phyloP scores from a whole-genome alignment of 2,797 vertebrate species.

The Nothura maculosa region DNA sequence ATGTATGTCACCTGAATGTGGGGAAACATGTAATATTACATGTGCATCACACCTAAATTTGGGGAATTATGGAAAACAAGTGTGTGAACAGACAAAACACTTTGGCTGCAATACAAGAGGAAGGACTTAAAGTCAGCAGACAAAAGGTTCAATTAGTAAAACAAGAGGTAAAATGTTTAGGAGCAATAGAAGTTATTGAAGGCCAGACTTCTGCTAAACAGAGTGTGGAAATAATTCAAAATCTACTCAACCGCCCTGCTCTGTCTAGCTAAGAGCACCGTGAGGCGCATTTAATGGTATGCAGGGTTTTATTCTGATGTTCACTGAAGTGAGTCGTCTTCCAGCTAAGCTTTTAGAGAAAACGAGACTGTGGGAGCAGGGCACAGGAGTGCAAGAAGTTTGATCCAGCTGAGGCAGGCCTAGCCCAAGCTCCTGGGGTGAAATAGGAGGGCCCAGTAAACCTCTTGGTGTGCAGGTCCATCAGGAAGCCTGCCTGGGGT shows the following conservation, averaged over 20 bases:
- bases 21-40: neutral
- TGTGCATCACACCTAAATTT: neutral
- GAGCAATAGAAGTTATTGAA: neutral
- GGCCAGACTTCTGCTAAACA: conserved; percentile 43
- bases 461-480: neutral
- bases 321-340: conserved; percentile 63
- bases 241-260: conserved; percentile 5
- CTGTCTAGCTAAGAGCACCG: neutral
- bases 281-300: conserved; percentile 36
- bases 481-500: neutral
- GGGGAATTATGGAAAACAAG: neutral
- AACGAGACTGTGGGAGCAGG: neutral
- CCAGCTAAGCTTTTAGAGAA: conserved; percentile 54
- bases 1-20: neutral
- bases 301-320: conserved; percentile 62
- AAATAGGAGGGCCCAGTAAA: neutral
- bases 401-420: neutral
- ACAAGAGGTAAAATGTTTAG: conserved; percentile 62
- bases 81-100: neutral
- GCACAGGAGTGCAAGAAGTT: neutral
- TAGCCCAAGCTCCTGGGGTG: neutral
- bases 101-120: conserved; percentile 8
- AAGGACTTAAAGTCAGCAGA: conserved; percentile 37
- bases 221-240: conserved; percentile 44
- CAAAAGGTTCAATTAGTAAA: conserved; percentile 63